Evolutionary conservation across 2,888 invertebrate species (phyloP), one percentile per base, ranked within the genome.

Genomic region (Epiblema foenella): DNA sequence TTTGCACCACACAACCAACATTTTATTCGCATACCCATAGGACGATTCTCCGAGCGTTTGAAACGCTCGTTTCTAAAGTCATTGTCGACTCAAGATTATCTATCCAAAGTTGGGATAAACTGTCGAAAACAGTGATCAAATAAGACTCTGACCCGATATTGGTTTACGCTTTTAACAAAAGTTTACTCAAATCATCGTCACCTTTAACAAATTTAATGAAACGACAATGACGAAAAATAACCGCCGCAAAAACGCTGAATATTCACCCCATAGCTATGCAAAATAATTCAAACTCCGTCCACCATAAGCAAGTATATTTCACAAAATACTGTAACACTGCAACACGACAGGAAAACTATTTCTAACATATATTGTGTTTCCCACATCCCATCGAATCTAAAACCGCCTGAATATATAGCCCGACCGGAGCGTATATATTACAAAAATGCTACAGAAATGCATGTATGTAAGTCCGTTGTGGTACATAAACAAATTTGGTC

Each of bases 401-500:
- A 64, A 33, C 59, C 51, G 46, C 52, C 46, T 15, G 37, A 57
- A 71, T 54, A 59, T 60, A 70, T 59, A 54, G 52, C 42, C 15
- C 18, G 15, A 54, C 9, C 62, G 17, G 10, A 54, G 33, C 39
- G n/a, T n/a, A 68, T 68, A 59, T 68, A 64, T 72, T 64, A 68
- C 59, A 59, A 66, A 70, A 66, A 70, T 64, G 57, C 17, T 63
- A 37, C 46, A 39, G 42, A 72, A 69, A 72, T 69, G 37, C 69
- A 59, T 37, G 69, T 60, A 69, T 59, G 75, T 68, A 74, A 63
- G 63, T 65, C 65, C 78, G 77, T 73, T 65, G 78, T 79, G 74
- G 67, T 72, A 77, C 78, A 81, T 83, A 82, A 83, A 85, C 82
- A 83, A 79, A 75, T 77, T 75, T 78, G 84, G 84, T 83, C 83